Conservation (phyloP, 1,140 invertebrate species). For the Euglossa dilemma region DNA sequence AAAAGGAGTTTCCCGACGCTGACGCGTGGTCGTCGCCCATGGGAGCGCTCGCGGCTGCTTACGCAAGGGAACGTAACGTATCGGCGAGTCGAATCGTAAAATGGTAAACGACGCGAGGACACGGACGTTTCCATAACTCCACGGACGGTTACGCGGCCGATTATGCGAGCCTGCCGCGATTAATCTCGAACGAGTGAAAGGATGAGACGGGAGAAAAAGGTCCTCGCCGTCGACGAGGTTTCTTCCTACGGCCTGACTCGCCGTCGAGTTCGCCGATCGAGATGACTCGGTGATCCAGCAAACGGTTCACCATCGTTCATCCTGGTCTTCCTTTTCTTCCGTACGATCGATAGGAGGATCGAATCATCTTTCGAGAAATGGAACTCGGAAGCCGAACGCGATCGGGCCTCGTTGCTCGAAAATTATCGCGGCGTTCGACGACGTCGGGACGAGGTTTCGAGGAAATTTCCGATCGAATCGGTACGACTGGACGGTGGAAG, state of each 20-base stretch:
- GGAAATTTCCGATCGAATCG: no score
- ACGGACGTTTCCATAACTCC: background rate
- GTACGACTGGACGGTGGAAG: no score
- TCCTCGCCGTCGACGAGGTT: background rate
- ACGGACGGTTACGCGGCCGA: background rate
- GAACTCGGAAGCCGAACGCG: no score
- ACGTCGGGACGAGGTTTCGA: no score
- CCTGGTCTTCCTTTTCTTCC: no score
- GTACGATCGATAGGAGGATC: no score
- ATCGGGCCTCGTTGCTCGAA: no score
- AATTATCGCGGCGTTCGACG: no score
- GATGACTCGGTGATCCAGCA: background rate
- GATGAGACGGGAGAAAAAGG: background rate
- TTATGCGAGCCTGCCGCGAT: background rate
- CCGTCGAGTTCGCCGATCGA: conserved; percentile 1
- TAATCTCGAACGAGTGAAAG: background rate
- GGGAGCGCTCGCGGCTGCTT: conserved; percentile 5
- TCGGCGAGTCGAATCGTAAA: conserved; percentile 23
- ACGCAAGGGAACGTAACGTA: conserved; percentile 24
- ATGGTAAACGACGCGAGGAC: background rate
- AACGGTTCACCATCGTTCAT: no score
- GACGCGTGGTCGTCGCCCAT: conserved; percentile 30
- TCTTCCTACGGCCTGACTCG: background rate
- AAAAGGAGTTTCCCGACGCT: background rate
- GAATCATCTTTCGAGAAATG: no score